Percentiles rank a stretch among this genome's conserved stretches.
phyloP scores from a whole-genome alignment of 2,888 invertebrate species.

The Zonitis immaculata region DNA sequence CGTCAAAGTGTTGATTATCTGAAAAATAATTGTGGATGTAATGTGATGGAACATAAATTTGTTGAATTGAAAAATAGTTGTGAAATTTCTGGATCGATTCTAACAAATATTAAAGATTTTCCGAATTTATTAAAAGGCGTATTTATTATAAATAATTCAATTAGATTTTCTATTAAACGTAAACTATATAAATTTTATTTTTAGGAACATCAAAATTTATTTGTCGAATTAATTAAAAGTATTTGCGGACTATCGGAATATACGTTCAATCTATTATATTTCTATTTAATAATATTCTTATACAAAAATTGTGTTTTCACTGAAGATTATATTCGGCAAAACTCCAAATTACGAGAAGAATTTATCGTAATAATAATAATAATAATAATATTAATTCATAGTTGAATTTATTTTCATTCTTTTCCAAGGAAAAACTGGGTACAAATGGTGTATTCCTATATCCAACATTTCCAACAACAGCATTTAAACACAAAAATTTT shows the following conservation, averaged over 20 bases:
- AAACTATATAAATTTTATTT: constrained; percentile 10
- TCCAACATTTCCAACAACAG: constrained; percentile 62
- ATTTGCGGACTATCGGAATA: constrained; percentile 44
- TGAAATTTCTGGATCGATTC: constrained; percentile 34
- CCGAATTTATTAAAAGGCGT: constrained; percentile 50
- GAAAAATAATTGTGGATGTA: constrained; percentile 48
- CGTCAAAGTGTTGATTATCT: constrained; percentile 52
- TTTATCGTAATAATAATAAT: constrained; percentile 45
- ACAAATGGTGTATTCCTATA: constrained; percentile 67
- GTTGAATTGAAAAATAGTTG: constrained; percentile 49
- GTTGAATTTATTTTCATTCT: too few relatives aligned
- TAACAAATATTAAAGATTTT: constrained; percentile 52
- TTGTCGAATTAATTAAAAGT: constrained; percentile 40
- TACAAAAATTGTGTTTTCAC: constrained; percentile 14
- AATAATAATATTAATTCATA: constrained; percentile 1
- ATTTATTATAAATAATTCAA: background rate
- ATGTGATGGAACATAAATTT: constrained; percentile 48
- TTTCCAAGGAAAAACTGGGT: constrained; percentile 57
- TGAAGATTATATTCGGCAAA: constrained; percentile 24
- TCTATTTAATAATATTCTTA: constrained; percentile 16
- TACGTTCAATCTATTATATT: constrained; percentile 37
- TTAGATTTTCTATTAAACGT: background rate
- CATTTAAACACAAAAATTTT: constrained; percentile 63
- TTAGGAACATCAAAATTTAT: constrained; percentile 37
- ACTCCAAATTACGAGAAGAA: constrained; percentile 29